These are phyloP conservation scores for Sminthurides aquaticus DNA, from an alignment of 2,888 invertebrate genomes.

Conservation along the genomic window DNA sequence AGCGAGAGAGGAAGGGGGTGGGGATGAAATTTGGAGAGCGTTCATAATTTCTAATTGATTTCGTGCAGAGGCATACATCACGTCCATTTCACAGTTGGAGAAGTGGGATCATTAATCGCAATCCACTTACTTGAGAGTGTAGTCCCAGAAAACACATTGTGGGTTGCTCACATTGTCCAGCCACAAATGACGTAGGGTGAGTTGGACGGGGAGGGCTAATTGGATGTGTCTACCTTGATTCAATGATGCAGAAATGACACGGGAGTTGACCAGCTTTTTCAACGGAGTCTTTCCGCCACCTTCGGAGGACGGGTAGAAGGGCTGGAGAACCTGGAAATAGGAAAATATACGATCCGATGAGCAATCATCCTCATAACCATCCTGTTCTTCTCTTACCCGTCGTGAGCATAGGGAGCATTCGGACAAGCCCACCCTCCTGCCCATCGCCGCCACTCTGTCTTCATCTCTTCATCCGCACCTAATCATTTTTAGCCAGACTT, in stretches of 20 bases:
- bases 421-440: too few species aligned
- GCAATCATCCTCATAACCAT: not conserved
- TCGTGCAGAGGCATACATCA: not conserved
- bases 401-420: too few species aligned
- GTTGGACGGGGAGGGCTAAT: conserved; percentile 71
- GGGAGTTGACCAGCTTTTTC: conserved; percentile 52
- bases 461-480: too few species aligned
- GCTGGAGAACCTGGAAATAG: conserved; percentile 40
- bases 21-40: not conserved
- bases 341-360: conserved; percentile 2
- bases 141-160: conserved; percentile 89
- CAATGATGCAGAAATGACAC: conserved; percentile 81
- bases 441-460: not conserved
- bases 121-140: conserved; percentile 47
- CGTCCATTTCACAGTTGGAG: not conserved
- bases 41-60: not conserved
- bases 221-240: conserved; percentile 83
- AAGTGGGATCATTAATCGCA: not conserved
- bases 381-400: not conserved
- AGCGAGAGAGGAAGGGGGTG: not conserved
- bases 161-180: conserved; percentile 85
- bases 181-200: conserved; percentile 74
- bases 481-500: not conserved
- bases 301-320: conserved; percentile 28
- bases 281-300: conserved; percentile 3